Conservation (phyloP, 2,797 vertebrate genomes). For the Emydoidea blandingii region DNA sequence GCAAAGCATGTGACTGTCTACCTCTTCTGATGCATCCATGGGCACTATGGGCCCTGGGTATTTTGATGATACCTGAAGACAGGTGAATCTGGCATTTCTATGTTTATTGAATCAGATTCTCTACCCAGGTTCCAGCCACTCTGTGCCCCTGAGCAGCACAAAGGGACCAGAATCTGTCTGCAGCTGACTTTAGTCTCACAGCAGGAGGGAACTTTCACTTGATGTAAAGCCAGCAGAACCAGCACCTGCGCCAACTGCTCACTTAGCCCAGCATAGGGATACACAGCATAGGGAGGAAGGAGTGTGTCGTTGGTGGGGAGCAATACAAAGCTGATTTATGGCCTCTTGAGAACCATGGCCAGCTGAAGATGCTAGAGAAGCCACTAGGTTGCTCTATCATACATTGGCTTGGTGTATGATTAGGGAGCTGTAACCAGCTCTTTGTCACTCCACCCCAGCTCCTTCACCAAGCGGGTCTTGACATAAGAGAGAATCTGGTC, state of each 20-base stretch:
- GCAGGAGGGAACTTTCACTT: not conserved
- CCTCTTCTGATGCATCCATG: not conserved
- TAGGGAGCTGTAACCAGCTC: not conserved
- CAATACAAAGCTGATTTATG: not conserved
- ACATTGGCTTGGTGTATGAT: not conserved
- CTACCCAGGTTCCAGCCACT: not conserved
- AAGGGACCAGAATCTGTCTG: not conserved
- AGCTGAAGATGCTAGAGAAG: not conserved
- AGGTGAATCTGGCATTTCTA: not conserved
- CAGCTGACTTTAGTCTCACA: not conserved
- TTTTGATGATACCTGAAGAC: not conserved
- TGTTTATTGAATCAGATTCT: not conserved
- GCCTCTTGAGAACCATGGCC: not conserved
- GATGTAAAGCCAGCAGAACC: not conserved
- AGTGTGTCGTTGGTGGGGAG: not conserved
- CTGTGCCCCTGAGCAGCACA: not conserved
- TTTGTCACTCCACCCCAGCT: constrained; percentile 3
- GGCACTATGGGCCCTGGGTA: not conserved
- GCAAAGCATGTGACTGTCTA: not conserved
- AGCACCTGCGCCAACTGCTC: not conserved
- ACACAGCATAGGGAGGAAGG: not conserved
- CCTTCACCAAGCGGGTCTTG: not conserved
- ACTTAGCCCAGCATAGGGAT: not conserved
- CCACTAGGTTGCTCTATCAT: not conserved
- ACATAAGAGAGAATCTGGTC: not conserved